phyloP scores from a whole-genome alignment of 2,797 vertebrate genomes.

The Helostoma temminkii region DNA sequence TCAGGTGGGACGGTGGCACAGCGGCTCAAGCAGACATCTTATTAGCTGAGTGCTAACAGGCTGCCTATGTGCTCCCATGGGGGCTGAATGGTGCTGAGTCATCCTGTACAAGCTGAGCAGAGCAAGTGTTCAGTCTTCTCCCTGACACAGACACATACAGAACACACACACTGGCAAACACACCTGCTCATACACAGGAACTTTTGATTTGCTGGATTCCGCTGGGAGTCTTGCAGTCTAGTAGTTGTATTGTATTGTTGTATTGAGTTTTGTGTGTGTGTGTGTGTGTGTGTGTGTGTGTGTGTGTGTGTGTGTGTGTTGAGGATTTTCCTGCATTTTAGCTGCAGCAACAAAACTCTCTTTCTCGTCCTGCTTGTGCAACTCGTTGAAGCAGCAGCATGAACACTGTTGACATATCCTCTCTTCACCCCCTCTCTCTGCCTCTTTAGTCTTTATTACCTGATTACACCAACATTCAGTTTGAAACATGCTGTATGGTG shows the following conservation, averaged over 20 bases:
- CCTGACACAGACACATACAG: constrained; percentile 16
- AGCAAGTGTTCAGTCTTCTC: constrained; percentile 44
- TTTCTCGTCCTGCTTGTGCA: constrained; percentile 26
- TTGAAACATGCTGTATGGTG: constrained; percentile 14
- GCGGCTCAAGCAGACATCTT: constrained; percentile 64
- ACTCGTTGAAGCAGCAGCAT: constrained; percentile 31
- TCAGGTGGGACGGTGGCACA: constrained; percentile 72
- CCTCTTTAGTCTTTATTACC: constrained; percentile 35
- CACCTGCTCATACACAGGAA: constrained; percentile 36
- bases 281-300: constrained; percentile 20
- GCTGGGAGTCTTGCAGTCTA: constrained; percentile 33
- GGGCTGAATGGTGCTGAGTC: constrained; percentile 72
- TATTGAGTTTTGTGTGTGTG: constrained; percentile 18
- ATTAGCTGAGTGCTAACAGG: constrained; percentile 73
- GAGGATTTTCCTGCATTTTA: constrained; percentile 1
- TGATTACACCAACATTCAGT: constrained; percentile 36
- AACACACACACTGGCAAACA: constrained; percentile 34
- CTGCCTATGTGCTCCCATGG: constrained; percentile 63
- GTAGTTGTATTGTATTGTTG: no score
- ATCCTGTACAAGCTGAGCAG: constrained; percentile 61
- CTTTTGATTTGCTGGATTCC: constrained; percentile 39
- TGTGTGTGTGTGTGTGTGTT: constrained; percentile 1
- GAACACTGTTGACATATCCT: constrained; percentile 38
- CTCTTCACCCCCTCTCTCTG: constrained; percentile 18
- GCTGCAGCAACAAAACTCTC: constrained; percentile 12